phyloP scores from a whole-genome alignment of 2,113 vertebrate species.

The Oceanites oceanicus region DNA sequence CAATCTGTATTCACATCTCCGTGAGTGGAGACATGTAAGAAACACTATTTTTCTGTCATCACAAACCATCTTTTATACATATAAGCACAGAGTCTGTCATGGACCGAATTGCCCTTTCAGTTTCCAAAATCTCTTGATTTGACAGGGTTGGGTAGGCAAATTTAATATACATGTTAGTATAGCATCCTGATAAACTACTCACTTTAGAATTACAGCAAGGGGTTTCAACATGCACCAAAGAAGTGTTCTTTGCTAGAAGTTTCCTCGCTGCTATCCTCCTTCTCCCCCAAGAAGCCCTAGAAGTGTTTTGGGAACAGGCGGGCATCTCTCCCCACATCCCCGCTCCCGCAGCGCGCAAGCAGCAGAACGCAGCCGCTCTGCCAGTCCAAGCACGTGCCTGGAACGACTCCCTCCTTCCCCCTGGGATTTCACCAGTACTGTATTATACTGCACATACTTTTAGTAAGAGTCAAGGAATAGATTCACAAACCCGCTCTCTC shows the following conservation, averaged over 20 bases:
- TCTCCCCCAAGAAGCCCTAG: neutral
- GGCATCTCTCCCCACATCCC: neutral
- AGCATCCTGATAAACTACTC: neutral
- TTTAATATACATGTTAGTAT: neutral
- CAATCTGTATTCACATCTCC: neutral
- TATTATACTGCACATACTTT: neutral
- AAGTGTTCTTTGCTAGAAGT: neutral
- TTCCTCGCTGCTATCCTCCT: neutral
- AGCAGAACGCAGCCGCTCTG: rapidly evolving
- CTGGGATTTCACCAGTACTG: neutral
- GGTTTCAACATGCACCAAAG: neutral
- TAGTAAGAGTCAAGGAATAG: neutral
- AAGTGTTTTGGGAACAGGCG: neutral
- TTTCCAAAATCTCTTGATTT: neutral
- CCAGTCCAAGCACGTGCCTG: rapidly evolving
- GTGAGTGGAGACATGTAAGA: neutral
- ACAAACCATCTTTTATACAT: neutral
- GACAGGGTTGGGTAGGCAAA: neutral
- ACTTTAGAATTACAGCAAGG: neutral
- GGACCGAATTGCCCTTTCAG: neutral
- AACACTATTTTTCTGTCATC: neutral
- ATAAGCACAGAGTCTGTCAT: neutral
- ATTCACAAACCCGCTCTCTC: neutral
- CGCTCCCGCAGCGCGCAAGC: rapidly evolving
- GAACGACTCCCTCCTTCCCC: neutral